These are phyloP conservation scores for Perccottus glenii DNA, from an alignment of 2,113 vertebrate species.

Conservation along the genomic window DNA sequence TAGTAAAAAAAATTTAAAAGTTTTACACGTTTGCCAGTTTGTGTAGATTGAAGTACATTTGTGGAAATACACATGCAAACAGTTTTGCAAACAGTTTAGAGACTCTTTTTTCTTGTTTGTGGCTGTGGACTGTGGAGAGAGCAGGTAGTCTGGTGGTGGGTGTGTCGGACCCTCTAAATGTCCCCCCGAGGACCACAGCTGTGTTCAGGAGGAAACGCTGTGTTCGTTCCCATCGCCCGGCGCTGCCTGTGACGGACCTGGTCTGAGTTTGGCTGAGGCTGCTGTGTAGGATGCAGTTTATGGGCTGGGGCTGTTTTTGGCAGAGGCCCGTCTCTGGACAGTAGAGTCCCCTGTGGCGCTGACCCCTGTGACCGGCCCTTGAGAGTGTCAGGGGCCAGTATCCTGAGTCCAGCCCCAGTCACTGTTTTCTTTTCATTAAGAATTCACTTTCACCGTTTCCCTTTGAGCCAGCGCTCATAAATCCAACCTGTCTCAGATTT, in stretches of 20 bases:
- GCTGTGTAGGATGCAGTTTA: slow-evolving; percentile 90
- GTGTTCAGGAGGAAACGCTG: slow-evolving; percentile 83
- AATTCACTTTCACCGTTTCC: slow-evolving; percentile 21
- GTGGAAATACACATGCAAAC: too few relatives aligned
- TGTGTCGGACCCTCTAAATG: slow-evolving; percentile 56
- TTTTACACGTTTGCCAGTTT: too few relatives aligned
- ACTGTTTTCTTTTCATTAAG: slow-evolving; percentile 48
- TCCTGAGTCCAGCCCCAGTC: slow-evolving; percentile 6
- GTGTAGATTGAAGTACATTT: too few relatives aligned
- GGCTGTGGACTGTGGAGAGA: background rate
- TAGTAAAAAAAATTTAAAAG: too few relatives aligned
- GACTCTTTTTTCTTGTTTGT: too few relatives aligned
- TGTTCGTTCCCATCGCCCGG: slow-evolving; percentile 84
- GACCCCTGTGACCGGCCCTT: slow-evolving; percentile 75
- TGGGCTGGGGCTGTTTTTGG: slow-evolving; percentile 84
- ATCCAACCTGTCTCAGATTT: background rate
- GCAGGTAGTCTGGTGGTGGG: background rate
- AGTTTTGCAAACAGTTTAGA: too few relatives aligned
- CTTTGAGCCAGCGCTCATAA: slow-evolving; percentile 9
- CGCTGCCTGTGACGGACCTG: slow-evolving; percentile 80
- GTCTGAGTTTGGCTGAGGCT: slow-evolving; percentile 81
- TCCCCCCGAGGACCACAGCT: slow-evolving; percentile 90
- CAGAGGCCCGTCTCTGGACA: slow-evolving; percentile 78
- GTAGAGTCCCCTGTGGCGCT: slow-evolving; percentile 77
- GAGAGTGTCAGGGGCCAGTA: slow-evolving; percentile 72